Conservation (phyloP, 2,113 vertebrate genomes). For the Rhodinocichla rosea region DNA sequence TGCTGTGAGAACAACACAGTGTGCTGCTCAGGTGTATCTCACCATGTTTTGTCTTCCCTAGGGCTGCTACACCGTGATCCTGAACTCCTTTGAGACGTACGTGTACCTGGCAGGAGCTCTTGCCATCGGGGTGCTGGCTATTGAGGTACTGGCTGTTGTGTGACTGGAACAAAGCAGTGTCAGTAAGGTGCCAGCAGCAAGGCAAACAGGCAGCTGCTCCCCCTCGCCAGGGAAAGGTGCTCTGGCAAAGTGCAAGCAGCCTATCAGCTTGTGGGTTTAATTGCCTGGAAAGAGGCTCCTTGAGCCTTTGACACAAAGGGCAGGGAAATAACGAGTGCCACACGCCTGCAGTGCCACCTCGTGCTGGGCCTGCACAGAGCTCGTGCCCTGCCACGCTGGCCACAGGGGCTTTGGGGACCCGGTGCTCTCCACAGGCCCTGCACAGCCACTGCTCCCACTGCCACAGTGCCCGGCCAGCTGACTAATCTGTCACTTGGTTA, state of each 20-base stretch:
- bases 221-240: not conserved
- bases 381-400: not conserved
- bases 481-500: not conserved
- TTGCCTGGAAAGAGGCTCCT: not conserved
- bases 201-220: not conserved
- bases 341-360: not conserved
- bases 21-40: not conserved
- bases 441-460: accelerated
- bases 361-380: not conserved
- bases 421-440: accelerated
- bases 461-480: not conserved
- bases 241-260: not conserved
- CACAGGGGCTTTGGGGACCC: not conserved
- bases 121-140: conserved; percentile 87
- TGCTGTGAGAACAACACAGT: accelerated
- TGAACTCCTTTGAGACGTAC: conserved; percentile 88
- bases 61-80: conserved; percentile 90
- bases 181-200: not conserved
- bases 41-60: not conserved
- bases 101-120: conserved; percentile 91
- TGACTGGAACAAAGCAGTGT: not conserved
- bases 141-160: conserved; percentile 78
- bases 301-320: not conserved
- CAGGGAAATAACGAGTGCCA: not conserved
- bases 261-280: not conserved